Conservation (phyloP, 2,888 invertebrate species). For the Polyommatus icarus region DNA sequence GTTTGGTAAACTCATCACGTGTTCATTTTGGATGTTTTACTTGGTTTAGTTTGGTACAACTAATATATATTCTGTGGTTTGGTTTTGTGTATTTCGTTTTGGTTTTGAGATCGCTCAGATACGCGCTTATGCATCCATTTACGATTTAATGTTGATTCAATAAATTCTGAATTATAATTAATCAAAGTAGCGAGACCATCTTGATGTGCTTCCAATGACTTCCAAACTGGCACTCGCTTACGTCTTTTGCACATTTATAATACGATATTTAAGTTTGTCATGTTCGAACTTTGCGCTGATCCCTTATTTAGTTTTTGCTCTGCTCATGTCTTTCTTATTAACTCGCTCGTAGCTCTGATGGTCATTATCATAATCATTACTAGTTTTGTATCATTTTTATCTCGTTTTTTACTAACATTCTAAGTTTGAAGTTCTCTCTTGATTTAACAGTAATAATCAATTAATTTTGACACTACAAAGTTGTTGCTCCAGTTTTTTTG, state of each 20-base stretch:
- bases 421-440: background rate
- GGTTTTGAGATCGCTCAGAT: constrained; percentile 36
- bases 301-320: constrained; percentile 1
- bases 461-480: constrained; percentile 28
- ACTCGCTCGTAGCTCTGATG: background rate
- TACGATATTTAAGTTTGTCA: background rate
- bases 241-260: constrained; percentile 4
- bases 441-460: constrained; percentile 26
- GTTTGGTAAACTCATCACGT: constrained; percentile 42
- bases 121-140: constrained; percentile 35
- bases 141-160: constrained; percentile 43
- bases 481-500: constrained; percentile 22
- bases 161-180: constrained; percentile 41
- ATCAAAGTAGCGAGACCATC: constrained; percentile 36
- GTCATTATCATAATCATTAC: constrained; percentile 19
- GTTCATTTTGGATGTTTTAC: constrained; percentile 37
- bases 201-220: constrained; percentile 34
- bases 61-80: too few relatives aligned
- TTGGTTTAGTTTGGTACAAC: constrained; percentile 41
- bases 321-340: background rate
- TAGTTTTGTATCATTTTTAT: constrained; percentile 18
- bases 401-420: background rate
- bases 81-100: constrained; percentile 40
- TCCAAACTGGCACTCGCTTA: background rate
- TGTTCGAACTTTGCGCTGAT: background rate